Percentiles rank a stretch among this genome's conserved stretches.
Conservation (phyloP, 2,888 invertebrate genomes). For the Syrista parreyssii region DNA sequence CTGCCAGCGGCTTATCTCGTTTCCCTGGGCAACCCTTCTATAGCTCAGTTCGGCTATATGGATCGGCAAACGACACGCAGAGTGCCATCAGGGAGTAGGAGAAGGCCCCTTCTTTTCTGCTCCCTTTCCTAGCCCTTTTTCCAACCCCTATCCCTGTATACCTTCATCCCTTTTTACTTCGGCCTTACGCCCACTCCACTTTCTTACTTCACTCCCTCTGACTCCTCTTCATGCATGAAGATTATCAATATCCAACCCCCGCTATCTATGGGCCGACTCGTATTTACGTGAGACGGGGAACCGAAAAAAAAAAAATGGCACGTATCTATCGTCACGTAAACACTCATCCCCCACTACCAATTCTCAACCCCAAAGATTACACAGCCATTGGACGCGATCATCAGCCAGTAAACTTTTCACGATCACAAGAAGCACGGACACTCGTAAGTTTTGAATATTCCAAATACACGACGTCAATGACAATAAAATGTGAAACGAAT, state of each 20-base stretch:
- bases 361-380: conserved; percentile 42
- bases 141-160: background rate
- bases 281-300: background rate
- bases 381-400: conserved; percentile 33
- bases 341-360: conserved; percentile 18
- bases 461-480: background rate
- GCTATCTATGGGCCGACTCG: background rate
- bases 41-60: conserved; percentile 27
- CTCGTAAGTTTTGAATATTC: background rate
- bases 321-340: conserved; percentile 48
- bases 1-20: conserved; percentile 13
- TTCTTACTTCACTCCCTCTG: background rate
- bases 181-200: background rate
- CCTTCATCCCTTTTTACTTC: background rate
- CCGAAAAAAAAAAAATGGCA: background rate
- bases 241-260: conserved; percentile 55
- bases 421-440: background rate
- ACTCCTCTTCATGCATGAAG: conserved; percentile 30
- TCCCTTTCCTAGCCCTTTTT: conserved; percentile 14
- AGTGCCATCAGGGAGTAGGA: conserved; percentile 17
- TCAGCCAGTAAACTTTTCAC: background rate
- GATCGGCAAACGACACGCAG: conserved; percentile 25
- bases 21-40: conserved; percentile 18
- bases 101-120: conserved; percentile 16
- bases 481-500: too few relatives aligned